phyloP scores from a whole-genome alignment of 2,888 invertebrate species.

The Sphecodes monilicornis region DNA sequence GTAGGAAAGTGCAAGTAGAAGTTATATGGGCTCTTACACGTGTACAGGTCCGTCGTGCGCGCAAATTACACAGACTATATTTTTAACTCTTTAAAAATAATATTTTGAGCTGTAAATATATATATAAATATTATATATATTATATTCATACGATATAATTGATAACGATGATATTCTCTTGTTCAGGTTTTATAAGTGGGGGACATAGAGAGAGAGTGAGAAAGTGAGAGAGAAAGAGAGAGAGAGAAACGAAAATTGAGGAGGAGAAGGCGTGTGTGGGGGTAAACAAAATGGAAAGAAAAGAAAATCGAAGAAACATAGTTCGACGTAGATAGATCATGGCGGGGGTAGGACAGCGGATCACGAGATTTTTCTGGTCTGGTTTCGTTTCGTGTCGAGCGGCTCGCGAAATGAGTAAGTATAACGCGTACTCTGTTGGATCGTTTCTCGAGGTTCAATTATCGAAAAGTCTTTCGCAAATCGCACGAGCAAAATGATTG shows the following conservation, averaged over 20 bases:
- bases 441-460: neutral
- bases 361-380: conserved; percentile 37
- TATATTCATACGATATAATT: conserved; percentile 81
- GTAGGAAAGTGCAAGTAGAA: conserved; percentile 65
- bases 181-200: conserved; percentile 77
- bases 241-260: conserved; percentile 13
- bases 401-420: neutral
- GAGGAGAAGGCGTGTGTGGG: conserved; percentile 12
- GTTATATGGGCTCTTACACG: conserved; percentile 72
- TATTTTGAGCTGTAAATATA: conserved; percentile 81
- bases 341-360: conserved; percentile 69
- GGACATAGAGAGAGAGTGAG: neutral
- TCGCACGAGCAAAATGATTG: neutral
- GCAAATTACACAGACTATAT: conserved; percentile 84
- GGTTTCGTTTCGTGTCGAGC: conserved; percentile 22
- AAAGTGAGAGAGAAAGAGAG: neutral
- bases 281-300: neutral
- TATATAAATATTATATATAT: conserved; percentile 66
- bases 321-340: conserved; percentile 65
- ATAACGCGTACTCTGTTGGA: neutral
- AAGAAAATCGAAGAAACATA: conserved; percentile 47
- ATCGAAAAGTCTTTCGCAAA: neutral
- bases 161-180: conserved; percentile 80
- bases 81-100: conserved; percentile 84
- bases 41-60: conserved; percentile 82